Base-by-base conservation (phyloP, 2,113 vertebrate species). In the Amazona vittata region DNA sequence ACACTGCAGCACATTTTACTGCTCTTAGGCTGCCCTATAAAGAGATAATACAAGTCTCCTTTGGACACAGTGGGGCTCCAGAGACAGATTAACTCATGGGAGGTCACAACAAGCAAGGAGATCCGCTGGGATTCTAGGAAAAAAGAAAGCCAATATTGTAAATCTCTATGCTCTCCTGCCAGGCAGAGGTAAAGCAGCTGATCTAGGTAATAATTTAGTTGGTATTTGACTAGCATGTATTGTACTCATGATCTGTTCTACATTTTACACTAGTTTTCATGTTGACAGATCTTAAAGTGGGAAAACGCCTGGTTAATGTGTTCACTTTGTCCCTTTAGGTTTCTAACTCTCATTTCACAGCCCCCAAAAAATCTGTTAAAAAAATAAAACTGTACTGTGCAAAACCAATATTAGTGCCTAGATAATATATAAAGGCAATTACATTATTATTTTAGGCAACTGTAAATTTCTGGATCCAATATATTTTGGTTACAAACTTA, bases 381-480 rank as follows among this genome's bases (percentile, higher is more conserved):
- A 97, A 63, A 71, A 37, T 0, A 80, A 52, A 74, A 7, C 50
- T 82, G 17, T 76, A 88, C 67, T 15, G 29, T 86, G 78, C 86
- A 92, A 96, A 97, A 96, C 59, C 91, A 96, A 11, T 95, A 96
- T 96, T 85, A 92, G 70, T 93, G 91, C 96, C 86, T 84, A 68
- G 96, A 97, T 98, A 98, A 98, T 95, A 98, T 97, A 98, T 97
- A 98, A 98, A 98, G 89, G 97, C 98, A 98, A 98, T 98, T 98
- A 98, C 89, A 81, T 89, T 97, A 98, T 98, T 98, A 98, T 98
- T 98, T 98, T 98, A 96, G 95, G 96, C 97, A 94, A 97, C 96
- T 96, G 96, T 98, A 98, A 98, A 98, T 98, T 98, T 96, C 96
- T 96, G 94, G 77, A 80, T 84, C 89, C 89, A 96, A 97, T 96